Evolutionary conservation across 2,797 vertebrate species (phyloP), one percentile per base, ranked within the genome.

Genomic region (Parauchenoglanis punctatus): DNA sequence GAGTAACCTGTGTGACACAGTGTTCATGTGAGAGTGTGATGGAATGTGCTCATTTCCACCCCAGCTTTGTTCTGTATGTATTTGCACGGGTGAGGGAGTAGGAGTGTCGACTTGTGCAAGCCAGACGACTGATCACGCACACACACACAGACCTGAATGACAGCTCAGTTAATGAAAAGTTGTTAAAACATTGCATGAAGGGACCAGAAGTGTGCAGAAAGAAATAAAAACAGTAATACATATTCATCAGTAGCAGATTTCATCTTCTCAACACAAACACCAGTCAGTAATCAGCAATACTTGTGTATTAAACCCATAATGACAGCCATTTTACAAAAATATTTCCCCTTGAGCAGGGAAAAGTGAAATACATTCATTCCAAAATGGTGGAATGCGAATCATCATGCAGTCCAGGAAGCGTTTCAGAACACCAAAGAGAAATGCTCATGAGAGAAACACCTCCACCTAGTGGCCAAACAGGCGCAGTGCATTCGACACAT

Each of bases 1-100:
- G 6, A 23, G 28, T 52, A 80, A 67, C 72, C 31, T 4, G 46
- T 65, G 72, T 25, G 17, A 17, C 70, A 77, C 13, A 31, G 46
- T 46, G 25, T n/a, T 56, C 44, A 25, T 61, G 68, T 23, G 40
- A 75, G 88, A 78, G 81, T 85, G 49, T 65, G 61, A 73, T 89
- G 91, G 92, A 94, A 94, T 92, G 93, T 89, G 85, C 86, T 93
- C 89, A 92, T 93, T 93, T 93, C 92, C 93, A 88, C 82, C 89
- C 58, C 0, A 28, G 86, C 89, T 92, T 86, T 87, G 65, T 85
- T 87, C 88, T 93, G 92, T 88, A 87, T 89, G 82, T 84, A 85
- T 88, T 88, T 81, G 73, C 25, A 88, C 54, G 2, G 83, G 80
- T 63, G 86, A 23, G 86, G 83, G 77, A 28, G 15, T 31, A 5